Percentiles rank a stretch among this genome's conserved stretches.
phyloP scores from a whole-genome alignment of 2,113 vertebrate species.

The Rhinolophus ferrumequinum region DNA sequence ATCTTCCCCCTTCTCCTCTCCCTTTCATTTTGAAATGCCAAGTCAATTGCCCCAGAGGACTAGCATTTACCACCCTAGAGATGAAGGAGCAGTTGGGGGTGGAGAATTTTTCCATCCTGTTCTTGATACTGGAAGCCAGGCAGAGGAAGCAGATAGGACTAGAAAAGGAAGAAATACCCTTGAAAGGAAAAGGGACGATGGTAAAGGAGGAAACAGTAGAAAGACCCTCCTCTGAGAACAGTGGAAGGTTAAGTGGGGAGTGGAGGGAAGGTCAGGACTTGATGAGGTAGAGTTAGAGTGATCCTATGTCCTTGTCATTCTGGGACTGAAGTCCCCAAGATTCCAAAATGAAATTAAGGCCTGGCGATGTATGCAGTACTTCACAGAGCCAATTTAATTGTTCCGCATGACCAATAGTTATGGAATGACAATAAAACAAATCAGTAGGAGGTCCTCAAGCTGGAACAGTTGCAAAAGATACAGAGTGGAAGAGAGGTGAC shows the following conservation, averaged over 20 bases:
- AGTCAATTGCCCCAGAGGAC: not conserved
- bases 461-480: not conserved
- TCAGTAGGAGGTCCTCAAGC: not conserved
- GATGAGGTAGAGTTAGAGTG: not conserved
- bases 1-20: not conserved
- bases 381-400: not conserved
- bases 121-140: not conserved
- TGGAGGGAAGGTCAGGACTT: too few species aligned
- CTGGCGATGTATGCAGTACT: not conserved
- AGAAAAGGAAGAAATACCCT: not conserved
- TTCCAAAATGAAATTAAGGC: not conserved
- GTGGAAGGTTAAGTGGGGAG: not conserved
- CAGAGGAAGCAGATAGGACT: not conserved
- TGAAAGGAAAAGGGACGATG: not conserved
- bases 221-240: not conserved
- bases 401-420: not conserved
- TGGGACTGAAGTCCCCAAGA: not conserved
- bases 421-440: not conserved
- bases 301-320: not conserved
- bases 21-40: constrained; percentile 63
- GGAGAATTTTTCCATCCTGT: not conserved
- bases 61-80: not conserved
- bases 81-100: not conserved
- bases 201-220: not conserved
- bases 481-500: not conserved